Evolutionary conservation across 2,888 invertebrate genomes (phyloP).

Genomic region (Andrena camellia): DNA sequence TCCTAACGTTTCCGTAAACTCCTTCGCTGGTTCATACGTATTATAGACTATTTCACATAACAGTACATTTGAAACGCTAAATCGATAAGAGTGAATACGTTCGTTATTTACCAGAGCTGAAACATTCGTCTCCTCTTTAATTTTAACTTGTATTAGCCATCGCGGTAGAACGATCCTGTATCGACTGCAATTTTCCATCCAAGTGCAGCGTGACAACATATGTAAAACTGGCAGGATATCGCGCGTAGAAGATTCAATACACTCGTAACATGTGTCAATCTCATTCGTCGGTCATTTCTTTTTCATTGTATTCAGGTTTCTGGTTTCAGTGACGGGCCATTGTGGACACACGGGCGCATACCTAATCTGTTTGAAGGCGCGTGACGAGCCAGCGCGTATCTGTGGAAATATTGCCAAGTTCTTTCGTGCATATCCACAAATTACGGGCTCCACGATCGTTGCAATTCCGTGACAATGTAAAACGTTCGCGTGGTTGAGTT

Average conservation of each 20-base stretch:
- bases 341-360: conserved; percentile 1
- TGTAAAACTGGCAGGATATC: conserved; percentile 24
- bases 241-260: conserved; percentile 31
- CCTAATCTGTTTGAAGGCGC: conserved; percentile 22
- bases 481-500: background rate
- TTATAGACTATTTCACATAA: background rate
- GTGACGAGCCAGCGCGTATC: background rate
- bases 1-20: conserved; percentile 6
- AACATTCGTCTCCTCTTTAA: conserved; percentile 39
- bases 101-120: conserved; percentile 11
- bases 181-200: conserved; percentile 26
- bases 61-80: background rate
- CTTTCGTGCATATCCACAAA: conserved; percentile 19
- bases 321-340: background rate
- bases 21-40: background rate
- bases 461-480: background rate
- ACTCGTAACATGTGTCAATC: conserved; percentile 37
- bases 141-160: conserved; percentile 20
- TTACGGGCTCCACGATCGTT: background rate
- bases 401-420: background rate
- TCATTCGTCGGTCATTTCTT: background rate
- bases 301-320: background rate
- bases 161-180: conserved; percentile 15
- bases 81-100: background rate
- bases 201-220: background rate